These are phyloP conservation scores for Drosophila emarginata DNA, from an alignment of 2,888 invertebrate species.

Conservation along the genomic window DNA sequence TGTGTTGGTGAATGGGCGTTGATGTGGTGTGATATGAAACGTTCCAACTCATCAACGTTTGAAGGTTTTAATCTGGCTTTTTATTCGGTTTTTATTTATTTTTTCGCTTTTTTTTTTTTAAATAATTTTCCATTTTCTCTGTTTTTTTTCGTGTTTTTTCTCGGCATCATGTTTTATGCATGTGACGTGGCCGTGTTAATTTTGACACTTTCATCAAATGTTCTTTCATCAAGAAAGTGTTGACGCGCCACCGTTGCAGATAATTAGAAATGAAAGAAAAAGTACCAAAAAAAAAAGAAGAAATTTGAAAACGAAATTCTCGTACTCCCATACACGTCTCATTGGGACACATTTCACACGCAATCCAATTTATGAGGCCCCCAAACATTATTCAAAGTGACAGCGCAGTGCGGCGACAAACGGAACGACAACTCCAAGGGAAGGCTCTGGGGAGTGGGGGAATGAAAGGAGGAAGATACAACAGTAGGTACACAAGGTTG, in stretches of 20 bases:
- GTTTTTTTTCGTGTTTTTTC: not conserved
- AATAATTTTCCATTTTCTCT: conserved; percentile 7
- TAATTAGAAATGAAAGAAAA: conserved; percentile 48
- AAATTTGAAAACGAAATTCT: conserved; percentile 9
- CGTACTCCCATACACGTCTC: conserved; percentile 7
- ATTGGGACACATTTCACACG: conserved; percentile 37
- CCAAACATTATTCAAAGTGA: conserved; percentile 63
- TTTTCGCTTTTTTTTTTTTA: not conserved
- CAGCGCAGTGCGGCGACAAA: conserved; percentile 25
- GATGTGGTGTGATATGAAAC: not conserved
- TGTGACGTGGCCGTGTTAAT: conserved; percentile 40
- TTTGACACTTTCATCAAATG: conserved; percentile 52
- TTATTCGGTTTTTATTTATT: conserved; percentile 4
- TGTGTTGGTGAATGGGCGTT: not conserved
- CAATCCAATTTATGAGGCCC: conserved; percentile 56
- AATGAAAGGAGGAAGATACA: not conserved
- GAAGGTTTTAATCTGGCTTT: conserved; percentile 49
- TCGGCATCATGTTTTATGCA: conserved; percentile 23
- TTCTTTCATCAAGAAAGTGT: conserved; percentile 49
- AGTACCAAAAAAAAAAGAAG: conserved; percentile 6
- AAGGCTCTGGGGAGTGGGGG: not conserved
- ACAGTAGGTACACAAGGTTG: not conserved
- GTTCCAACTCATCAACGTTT: conserved; percentile 27
- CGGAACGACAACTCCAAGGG: conserved; percentile 2
- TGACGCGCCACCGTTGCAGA: conserved; percentile 30